Percentiles rank a stretch among this genome's conserved stretches.
These are phyloP conservation scores for Thrips palmi DNA, from an alignment of 1,140 invertebrate genomes.

Conservation along the genomic window DNA sequence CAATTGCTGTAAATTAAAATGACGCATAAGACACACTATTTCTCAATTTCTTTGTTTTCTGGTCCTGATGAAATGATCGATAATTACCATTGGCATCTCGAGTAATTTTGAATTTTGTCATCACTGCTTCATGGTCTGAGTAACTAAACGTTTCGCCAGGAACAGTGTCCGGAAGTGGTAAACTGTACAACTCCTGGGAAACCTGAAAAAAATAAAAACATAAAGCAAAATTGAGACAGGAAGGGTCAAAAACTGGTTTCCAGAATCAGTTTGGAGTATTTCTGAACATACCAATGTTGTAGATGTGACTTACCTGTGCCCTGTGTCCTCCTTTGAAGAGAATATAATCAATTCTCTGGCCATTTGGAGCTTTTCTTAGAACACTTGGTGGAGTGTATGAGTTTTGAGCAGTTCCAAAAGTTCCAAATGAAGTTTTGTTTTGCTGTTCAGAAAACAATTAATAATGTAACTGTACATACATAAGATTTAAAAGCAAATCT, in stretches of 20 bases:
- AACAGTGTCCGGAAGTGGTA: constrained; percentile 53
- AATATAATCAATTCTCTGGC: constrained; percentile 84
- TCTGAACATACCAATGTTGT: too few species aligned
- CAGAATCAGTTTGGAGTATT: too few species aligned
- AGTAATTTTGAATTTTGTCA: constrained; percentile 34
- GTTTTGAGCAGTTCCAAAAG: constrained; percentile 66
- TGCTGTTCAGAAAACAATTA: neutral
- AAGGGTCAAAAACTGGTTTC: too few species aligned
- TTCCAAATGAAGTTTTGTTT: constrained; percentile 27
- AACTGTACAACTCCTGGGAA: constrained; percentile 37
- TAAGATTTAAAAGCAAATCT: constrained; percentile 7
- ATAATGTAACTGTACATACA: neutral
- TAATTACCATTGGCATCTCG: neutral
- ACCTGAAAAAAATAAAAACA: constrained; percentile 26
- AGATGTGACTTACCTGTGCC: constrained; percentile 24
- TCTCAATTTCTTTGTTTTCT: neutral
- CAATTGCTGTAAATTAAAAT: too few species aligned
- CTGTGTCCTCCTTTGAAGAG: constrained; percentile 41
- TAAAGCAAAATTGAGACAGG: neutral
- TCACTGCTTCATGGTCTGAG: constrained; percentile 85
- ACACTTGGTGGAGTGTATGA: constrained; percentile 46
- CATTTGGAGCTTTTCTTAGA: constrained; percentile 38
- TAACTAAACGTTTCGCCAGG: constrained; percentile 55
- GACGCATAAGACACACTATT: too few species aligned
- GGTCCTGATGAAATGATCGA: constrained; percentile 13